Evolutionary conservation across 2,888 invertebrate species (phyloP).

Genomic region (Pantelozetes paolii): DNA sequence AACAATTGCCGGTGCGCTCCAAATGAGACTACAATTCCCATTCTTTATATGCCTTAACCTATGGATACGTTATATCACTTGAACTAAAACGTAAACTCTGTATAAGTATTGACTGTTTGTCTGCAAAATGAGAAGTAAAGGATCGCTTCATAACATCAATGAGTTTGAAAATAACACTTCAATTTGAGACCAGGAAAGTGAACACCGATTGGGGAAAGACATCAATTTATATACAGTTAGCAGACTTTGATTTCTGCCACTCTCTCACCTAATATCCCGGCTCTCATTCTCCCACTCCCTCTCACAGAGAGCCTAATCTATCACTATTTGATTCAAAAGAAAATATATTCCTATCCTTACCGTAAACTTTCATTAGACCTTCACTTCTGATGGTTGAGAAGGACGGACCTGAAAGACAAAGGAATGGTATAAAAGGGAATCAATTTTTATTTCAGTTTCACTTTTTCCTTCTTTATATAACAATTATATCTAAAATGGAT

Average conservation of each 20-base stretch:
- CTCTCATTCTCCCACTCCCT: not conserved
- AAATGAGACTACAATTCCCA: constrained; percentile 8
- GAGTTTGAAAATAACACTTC: constrained; percentile 27
- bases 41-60: constrained; percentile 21
- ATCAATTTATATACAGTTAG: constrained; percentile 31
- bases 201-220: constrained; percentile 9
- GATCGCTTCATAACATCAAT: constrained; percentile 24
- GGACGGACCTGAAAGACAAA: constrained; percentile 42
- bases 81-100: not conserved
- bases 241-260: not conserved
- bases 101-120: not conserved
- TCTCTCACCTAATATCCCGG: not conserved
- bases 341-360: constrained; percentile 44
- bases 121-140: not conserved
- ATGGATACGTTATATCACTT: not conserved
- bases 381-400: constrained; percentile 46
- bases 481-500: too few relatives aligned
- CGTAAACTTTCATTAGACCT: constrained; percentile 47
- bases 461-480: not conserved
- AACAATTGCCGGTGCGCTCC: not conserved
- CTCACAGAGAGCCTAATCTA: not conserved
- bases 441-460: not conserved
- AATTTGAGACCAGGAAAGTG: not conserved
- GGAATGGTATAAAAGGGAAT: not conserved
- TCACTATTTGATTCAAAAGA: constrained; percentile 18